Evolutionary conservation across 2,113 vertebrate genomes (phyloP).

Genomic region (Pampusana beccarii): DNA sequence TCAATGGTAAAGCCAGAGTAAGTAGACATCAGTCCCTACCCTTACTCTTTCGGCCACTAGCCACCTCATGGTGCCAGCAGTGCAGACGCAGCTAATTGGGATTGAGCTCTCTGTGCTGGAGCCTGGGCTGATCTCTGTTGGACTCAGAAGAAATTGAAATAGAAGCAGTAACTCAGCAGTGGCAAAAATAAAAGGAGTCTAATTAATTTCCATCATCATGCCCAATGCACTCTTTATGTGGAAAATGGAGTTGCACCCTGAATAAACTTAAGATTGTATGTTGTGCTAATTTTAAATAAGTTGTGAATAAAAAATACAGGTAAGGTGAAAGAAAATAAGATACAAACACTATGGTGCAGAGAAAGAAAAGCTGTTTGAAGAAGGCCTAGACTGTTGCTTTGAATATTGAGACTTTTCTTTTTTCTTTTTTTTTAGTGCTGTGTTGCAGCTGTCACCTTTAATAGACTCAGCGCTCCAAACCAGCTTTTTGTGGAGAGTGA

Average conservation of each 20-base stretch:
- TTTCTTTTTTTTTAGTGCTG: not conserved
- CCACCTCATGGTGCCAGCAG: not conserved
- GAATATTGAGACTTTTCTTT: not conserved
- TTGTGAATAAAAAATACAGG: not conserved
- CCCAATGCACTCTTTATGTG: not conserved
- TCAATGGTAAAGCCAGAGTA: not conserved
- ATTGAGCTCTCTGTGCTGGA: not conserved
- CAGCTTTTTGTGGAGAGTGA: not conserved
- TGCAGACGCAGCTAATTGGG: not conserved
- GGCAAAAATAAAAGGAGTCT: not conserved
- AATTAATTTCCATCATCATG: not conserved
- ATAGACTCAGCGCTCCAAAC: not conserved
- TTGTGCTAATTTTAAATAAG: not conserved
- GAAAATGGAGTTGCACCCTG: not conserved
- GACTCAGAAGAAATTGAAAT: not conserved
- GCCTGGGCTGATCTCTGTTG: not conserved
- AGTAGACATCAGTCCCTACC: not conserved
- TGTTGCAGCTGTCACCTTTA: not conserved
- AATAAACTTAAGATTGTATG: not conserved
- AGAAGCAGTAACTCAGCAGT: not conserved
- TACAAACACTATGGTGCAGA: not conserved
- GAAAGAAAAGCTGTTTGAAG: not conserved
- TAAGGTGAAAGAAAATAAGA: not conserved
- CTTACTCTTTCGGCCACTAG: not conserved
- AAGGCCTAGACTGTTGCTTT: not conserved